Conservation (phyloP, 2,113 vertebrate genomes). For the Fregetta grallaria region DNA sequence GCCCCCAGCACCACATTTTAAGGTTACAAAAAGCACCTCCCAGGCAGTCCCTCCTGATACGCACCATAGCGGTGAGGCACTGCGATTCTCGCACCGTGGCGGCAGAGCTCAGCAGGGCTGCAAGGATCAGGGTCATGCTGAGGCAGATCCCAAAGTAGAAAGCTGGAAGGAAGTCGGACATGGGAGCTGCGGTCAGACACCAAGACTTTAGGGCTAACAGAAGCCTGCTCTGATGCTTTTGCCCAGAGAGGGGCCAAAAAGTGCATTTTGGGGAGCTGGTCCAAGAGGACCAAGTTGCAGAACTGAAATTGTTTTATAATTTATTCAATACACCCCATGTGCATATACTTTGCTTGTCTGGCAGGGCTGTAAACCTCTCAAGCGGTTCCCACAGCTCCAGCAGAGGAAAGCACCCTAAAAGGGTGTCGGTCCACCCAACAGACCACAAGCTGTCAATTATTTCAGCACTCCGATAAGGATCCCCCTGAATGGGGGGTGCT, state of each 20-base stretch:
- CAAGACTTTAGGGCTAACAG: neutral
- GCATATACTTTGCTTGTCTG: neutral
- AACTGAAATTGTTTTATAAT: neutral
- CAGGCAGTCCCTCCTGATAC: neutral
- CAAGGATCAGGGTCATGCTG: conserved; percentile 50
- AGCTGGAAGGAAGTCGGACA: conserved; percentile 27
- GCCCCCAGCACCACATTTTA: neutral
- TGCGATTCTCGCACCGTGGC: conserved; percentile 53
- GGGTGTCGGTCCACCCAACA: neutral
- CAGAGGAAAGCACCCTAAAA: neutral
- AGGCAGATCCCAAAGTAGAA: conserved; percentile 61
- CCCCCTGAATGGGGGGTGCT: rapidly evolving
- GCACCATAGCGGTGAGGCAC: conserved; percentile 44
- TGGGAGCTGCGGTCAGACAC: neutral
- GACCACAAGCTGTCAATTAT: neutral
- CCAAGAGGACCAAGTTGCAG: neutral
- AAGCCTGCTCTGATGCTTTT: neutral
- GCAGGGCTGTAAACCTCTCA: neutral
- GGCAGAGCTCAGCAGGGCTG: conserved; percentile 33
- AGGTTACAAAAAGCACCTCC: neutral
- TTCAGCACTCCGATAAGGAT: neutral
- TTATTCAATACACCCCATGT: neutral
- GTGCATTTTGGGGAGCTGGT: neutral
- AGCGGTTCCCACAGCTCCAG: neutral
- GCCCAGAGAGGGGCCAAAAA: neutral